Percentiles rank a stretch among this genome's conserved stretches.
Conservation (phyloP, 2,113 vertebrate species). For the Anas platyrhynchos region DNA sequence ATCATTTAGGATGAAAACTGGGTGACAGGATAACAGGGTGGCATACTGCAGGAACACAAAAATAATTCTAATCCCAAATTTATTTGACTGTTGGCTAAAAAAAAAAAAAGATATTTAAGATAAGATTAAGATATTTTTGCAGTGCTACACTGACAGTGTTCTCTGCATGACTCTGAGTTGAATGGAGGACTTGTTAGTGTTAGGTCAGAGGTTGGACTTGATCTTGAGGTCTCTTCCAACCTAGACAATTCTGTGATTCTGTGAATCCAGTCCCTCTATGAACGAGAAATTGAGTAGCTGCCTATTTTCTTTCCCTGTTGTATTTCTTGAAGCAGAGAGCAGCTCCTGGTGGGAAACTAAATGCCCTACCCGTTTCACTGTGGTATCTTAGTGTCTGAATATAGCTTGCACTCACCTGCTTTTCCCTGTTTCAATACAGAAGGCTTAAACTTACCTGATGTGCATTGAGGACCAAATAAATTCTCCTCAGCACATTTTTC, state of each 20-base stretch:
- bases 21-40: not conserved
- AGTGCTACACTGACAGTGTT: not conserved
- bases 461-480: constrained; percentile 84
- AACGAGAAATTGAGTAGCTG: not conserved
- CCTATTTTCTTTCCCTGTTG: not conserved
- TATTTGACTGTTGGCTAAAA: not conserved
- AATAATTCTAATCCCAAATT: not conserved
- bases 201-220: too few species aligned
- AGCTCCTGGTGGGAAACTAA: not conserved
- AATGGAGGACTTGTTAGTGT: too few species aligned
- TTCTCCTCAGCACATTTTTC: constrained; percentile 84
- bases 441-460: constrained; percentile 76
- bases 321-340: not conserved
- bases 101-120: not conserved
- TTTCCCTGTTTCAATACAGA: not conserved
- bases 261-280: not conserved
- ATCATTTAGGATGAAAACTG: not conserved
- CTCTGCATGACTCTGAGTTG: not conserved
- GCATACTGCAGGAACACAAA: not conserved
- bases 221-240: too few species aligned
- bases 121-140: not conserved
- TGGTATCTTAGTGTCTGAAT: not conserved
- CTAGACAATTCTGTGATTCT: too few species aligned
- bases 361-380: not conserved
- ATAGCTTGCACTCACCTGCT: not conserved